These are phyloP conservation scores for Brachypodius melanocephalos DNA, from an alignment of 2,113 vertebrate species.

Conservation along the genomic window DNA sequence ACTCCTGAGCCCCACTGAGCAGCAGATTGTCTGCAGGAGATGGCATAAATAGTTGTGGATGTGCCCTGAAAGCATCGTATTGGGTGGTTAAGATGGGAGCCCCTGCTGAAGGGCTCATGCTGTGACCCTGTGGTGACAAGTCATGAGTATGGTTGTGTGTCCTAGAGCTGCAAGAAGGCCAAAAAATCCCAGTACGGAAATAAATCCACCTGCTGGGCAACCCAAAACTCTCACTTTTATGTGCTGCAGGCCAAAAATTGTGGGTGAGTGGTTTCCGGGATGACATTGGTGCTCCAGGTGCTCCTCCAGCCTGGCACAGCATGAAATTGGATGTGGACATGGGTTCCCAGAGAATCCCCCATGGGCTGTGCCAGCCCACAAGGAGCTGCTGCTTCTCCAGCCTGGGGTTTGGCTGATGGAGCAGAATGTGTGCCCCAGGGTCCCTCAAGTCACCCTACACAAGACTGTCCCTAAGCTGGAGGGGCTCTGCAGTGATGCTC, in stretches of 20 bases:
- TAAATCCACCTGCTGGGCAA: neutral
- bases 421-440: accelerated
- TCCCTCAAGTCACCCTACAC: neutral
- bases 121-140: neutral
- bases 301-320: neutral
- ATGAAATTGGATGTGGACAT: accelerated
- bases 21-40: slow-evolving; percentile 26
- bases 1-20: neutral
- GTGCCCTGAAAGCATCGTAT: neutral
- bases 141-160: accelerated
- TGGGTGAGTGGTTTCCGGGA: neutral
- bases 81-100: neutral
- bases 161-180: neutral
- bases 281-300: neutral
- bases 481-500: neutral
- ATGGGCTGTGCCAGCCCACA: neutral
- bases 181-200: neutral
- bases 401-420: neutral
- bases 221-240: neutral
- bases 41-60: neutral
- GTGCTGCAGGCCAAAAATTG: accelerated
- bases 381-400: neutral
- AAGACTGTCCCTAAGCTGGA: neutral
- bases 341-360: neutral
- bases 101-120: neutral